Base-by-base conservation (phyloP, 1,140 invertebrate species). In the Lordiphosa mommai region DNA sequence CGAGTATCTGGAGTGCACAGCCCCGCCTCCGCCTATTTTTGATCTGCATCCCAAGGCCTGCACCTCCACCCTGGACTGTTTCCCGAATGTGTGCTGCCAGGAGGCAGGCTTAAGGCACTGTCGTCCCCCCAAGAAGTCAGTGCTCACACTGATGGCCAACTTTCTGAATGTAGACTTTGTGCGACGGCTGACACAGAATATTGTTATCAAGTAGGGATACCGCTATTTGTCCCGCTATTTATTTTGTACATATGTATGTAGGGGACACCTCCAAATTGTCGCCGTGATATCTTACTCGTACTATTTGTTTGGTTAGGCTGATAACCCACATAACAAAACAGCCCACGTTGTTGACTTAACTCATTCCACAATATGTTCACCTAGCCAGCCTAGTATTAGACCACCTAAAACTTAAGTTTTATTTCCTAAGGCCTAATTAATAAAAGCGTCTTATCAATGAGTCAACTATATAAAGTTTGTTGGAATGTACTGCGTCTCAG, bases 81-180 rank as follows among this genome's bases (percentile, higher is more conserved):
- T 94, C 74, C 94, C 94, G 1, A 94, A 94, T 86, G 89, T 94
- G 30, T 94, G 93, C 82, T 94, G 94, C 46, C 93, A 94, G 70
- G 94, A 94, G 87, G 91, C 90, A 10, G 92, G 92, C 1, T 91
- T 91, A 52, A 92, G 92, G 64, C 91, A 92, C 51, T 94, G 94
- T 66, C 90, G 93, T 30, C 93, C 93, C 3, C 92, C 93, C 23
- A 93, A 92, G 73, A 91, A 92, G 69, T 94, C 93, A 1, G 68
- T 94, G 1, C 88, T 94, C 29, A 90, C 92, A 2, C 86, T 93
- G 33, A 88, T 94, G 49, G 92, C 92, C 44, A 92, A 91, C 41
- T 90, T 93, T 32, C 72, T 89, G 5, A 89, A 89, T 55, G 80
- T 86, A 0, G 88, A 88, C 61, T 77, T 88, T 40, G 86, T 89